Base-by-base conservation (phyloP, 2,888 invertebrate species). In the Drosophila putrida region DNA sequence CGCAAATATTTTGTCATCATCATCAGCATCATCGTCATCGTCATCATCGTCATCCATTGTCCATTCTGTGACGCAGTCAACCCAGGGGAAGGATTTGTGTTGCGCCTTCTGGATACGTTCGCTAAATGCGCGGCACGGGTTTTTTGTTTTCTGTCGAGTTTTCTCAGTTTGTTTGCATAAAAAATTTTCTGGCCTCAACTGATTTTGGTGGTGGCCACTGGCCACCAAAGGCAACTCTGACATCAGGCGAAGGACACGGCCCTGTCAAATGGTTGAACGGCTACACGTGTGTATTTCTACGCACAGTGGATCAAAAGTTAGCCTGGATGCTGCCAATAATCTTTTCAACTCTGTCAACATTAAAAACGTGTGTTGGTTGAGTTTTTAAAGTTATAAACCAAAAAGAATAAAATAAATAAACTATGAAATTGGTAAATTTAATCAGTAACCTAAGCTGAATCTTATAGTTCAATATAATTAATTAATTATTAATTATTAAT, bases 211-310 rank as follows among this genome's bases (percentile, higher is more conserved):
- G 65, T 81, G 81, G 73, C 72, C 80, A 80, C 82, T 82, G 81
- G 73, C 72, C 80, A 80, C 82, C 86, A 75, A 86, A 85, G 80
- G 86, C 86, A 53, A 63, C 74, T 74, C 68, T 86, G 83, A 82
- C 82, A 82, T 82, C 86, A 86, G 66, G 74, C 80, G 44, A 69
- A 85, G 83, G 77, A 80, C 83, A 58, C 5, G 44, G 46, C 35
- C 54, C 63, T 47, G 67, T 47, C 75, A 69, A 79, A 82, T 61
- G 80, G 62, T 65, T 55, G 57, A 82, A 59, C 65, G 64, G 58
- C 28, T 39, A 67, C 76, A 85, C 83, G 82, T 79, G 80, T 70
- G 61, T 44, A 41, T 13, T 38, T 43, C 20, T 13, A 46, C 25
- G 49, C 38, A 66, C 66, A 62, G 59, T 66, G 71, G 44, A 4